These are phyloP conservation scores for Saccopteryx leptura DNA, from an alignment of 2,113 vertebrate genomes.

Conservation along the genomic window DNA sequence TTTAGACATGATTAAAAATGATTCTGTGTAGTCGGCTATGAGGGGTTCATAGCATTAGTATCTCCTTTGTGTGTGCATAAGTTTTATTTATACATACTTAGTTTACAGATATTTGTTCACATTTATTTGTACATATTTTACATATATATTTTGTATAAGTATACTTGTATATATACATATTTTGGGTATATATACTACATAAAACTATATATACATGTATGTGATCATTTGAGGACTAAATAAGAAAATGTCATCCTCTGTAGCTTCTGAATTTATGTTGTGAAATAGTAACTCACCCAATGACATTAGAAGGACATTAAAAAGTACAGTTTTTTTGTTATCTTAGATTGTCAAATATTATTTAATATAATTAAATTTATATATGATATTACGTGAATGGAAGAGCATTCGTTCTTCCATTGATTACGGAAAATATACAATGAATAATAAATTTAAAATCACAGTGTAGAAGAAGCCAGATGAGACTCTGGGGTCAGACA, in stretches of 20 bases:
- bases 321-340: conserved; percentile 32
- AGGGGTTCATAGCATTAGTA: neutral
- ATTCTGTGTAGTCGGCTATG: neutral
- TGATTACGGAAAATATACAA: conserved; percentile 55
- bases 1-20: conserved; percentile 29
- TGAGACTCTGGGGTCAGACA: conserved; percentile 78
- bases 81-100: neutral
- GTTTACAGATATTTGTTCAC: neutral
- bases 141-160: neutral
- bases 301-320: conserved; percentile 25
- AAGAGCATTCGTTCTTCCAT: conserved; percentile 9
- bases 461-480: conserved; percentile 33
- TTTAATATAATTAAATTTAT: conserved; percentile 54
- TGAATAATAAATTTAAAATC: conserved; percentile 71
- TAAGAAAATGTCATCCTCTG: neutral
- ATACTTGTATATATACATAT: neutral
- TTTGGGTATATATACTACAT: neutral
- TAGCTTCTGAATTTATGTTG: conserved; percentile 7
- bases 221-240: conserved; percentile 33
- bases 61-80: neutral
- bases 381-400: neutral
- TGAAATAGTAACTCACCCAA: conserved; percentile 44
- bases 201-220: neutral
- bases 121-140: neutral
- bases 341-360: conserved; percentile 32